phyloP scores from a whole-genome alignment of 1,140 invertebrate species.

The Cepaea nemoralis region DNA sequence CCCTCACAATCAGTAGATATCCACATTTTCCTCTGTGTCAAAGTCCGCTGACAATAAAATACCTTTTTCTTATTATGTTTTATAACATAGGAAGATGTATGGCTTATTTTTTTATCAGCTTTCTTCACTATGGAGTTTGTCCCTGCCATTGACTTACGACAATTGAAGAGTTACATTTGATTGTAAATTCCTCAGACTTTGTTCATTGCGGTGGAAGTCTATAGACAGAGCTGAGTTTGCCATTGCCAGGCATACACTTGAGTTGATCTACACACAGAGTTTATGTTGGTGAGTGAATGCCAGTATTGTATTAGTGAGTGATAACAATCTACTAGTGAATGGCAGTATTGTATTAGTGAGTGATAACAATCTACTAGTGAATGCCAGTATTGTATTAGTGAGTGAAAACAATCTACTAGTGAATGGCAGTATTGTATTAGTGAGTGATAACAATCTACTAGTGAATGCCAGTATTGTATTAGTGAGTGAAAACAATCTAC shows the following conservation, averaged over 20 bases:
- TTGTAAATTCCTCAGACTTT: slow-evolving; percentile 54
- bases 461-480: background rate
- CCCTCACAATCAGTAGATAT: too few relatives aligned
- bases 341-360: background rate
- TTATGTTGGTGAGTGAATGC: slow-evolving; percentile 76
- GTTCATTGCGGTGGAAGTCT: slow-evolving; percentile 54
- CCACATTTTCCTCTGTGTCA: too few relatives aligned
- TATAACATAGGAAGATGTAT: too few relatives aligned
- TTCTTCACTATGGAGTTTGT: too few relatives aligned
- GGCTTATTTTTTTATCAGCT: too few relatives aligned
- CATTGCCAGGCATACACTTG: slow-evolving; percentile 80
- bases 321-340: too few relatives aligned
- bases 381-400: background rate
- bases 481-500: background rate
- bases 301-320: background rate
- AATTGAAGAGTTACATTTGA: background rate
- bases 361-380: too few relatives aligned
- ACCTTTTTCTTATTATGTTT: too few relatives aligned
- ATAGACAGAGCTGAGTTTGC: slow-evolving; percentile 78
- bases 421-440: too few relatives aligned
- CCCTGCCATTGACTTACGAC: too few relatives aligned
- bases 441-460: background rate
- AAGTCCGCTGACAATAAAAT: too few relatives aligned
- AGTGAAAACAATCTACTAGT: too few relatives aligned
- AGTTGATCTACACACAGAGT: slow-evolving; percentile 83